Percentiles rank a stretch among this genome's conserved stretches.
phyloP scores from a whole-genome alignment of 2,113 vertebrate species.

The Ctenodactylus gundi region DNA sequence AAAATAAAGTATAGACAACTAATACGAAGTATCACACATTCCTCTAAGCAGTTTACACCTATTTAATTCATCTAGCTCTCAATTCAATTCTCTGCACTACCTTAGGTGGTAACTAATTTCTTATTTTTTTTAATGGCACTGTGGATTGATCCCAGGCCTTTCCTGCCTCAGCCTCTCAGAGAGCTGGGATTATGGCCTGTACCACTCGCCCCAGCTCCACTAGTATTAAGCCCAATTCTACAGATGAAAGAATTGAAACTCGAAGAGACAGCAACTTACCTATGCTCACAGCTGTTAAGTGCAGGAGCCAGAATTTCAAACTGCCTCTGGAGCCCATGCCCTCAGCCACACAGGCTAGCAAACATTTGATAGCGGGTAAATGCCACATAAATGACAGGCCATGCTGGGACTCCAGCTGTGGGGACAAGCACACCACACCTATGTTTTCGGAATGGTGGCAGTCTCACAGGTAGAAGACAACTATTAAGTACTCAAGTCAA shows the following conservation, averaged over 20 bases:
- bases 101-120: background rate
- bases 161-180: background rate
- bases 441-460: background rate
- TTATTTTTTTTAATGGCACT: background rate
- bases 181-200: background rate
- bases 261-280: background rate
- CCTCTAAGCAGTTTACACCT: background rate
- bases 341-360: background rate
- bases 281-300: background rate
- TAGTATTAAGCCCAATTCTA: slow-evolving; percentile 27
- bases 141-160: background rate
- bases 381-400: background rate
- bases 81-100: background rate
- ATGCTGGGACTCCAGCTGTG: background rate
- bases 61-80: slow-evolving; percentile 31
- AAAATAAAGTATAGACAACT: background rate
- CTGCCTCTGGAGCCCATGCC: background rate
- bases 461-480: background rate
- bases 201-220: background rate
- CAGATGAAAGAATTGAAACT: slow-evolving; percentile 2
- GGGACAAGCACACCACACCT: background rate
- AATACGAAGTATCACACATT: background rate
- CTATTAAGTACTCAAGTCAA: background rate
- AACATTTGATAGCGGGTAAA: background rate
- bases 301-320: background rate